phyloP scores from a whole-genome alignment of 2,888 invertebrate species.

The Ditula angustiorana region DNA sequence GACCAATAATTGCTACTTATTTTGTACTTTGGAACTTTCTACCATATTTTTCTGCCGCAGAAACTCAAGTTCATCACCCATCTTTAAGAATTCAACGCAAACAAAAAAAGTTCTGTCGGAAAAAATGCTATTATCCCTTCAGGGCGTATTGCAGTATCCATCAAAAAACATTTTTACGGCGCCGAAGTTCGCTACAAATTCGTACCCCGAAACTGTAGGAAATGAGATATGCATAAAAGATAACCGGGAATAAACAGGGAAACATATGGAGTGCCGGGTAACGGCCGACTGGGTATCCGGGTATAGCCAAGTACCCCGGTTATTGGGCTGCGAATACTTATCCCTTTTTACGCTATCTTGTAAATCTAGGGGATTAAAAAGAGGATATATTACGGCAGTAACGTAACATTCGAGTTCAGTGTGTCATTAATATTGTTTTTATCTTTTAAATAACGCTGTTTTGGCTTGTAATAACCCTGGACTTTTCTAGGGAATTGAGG shows the following conservation, averaged over 20 bases:
- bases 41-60: neutral
- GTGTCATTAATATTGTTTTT: constrained; percentile 35
- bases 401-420: constrained; percentile 18
- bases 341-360: constrained; percentile 44
- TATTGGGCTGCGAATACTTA: constrained; percentile 51
- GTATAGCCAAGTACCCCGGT: constrained; percentile 44
- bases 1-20: too few species aligned
- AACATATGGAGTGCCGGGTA: constrained; percentile 46
- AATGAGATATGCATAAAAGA: constrained; percentile 64
- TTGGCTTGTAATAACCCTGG: neutral
- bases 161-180: constrained; percentile 40
- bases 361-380: constrained; percentile 50
- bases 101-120: constrained; percentile 14
- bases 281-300: constrained; percentile 44
- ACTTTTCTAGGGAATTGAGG: neutral
- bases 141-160: constrained; percentile 34
- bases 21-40: neutral
- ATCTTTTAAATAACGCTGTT: constrained; percentile 18
- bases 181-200: constrained; percentile 36
- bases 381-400: constrained; percentile 49
- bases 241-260: constrained; percentile 51
- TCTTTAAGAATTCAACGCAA: constrained; percentile 14
- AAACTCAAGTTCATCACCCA: constrained; percentile 2
- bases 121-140: constrained; percentile 37
- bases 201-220: constrained; percentile 45